phyloP scores from a whole-genome alignment of 92 coral and sea anemone species.

The Paragorgia papillata region DNA sequence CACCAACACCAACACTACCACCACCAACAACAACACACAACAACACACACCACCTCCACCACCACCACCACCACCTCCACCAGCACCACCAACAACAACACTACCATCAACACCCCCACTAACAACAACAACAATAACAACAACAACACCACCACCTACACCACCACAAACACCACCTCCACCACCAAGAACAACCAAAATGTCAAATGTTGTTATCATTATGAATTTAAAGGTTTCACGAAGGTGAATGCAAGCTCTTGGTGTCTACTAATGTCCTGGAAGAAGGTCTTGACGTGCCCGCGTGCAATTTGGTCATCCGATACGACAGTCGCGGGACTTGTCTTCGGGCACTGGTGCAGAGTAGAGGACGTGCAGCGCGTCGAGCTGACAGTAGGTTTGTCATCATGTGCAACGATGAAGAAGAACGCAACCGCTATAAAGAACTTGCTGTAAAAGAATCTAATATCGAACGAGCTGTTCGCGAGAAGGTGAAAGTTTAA shows the following conservation, averaged over 20 bases:
- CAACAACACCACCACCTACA: no score
- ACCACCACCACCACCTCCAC: no score
- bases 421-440: conserved; percentile 59
- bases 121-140: no score
- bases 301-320: conserved; percentile 89
- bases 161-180: no score
- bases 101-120: no score
- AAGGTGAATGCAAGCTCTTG: conserved; percentile 76
- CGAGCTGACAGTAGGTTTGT: conserved; percentile 85
- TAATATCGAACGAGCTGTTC: conserved; percentile 76
- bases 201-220: no score
- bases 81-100: no score
- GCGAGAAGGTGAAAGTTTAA: conserved; percentile 33
- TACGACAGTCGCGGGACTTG: conserved; percentile 77
- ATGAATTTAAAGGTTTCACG: no score
- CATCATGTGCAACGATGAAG: conserved; percentile 68
- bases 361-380: conserved; percentile 91
- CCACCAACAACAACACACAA: no score
- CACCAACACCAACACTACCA: no score
- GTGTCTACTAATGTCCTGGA: conserved; percentile 89
- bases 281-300: conserved; percentile 97
- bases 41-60: no score
- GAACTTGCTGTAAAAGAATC: conserved; percentile 66
- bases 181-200: no score
- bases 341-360: conserved; percentile 78